Evolutionary conservation across 1,140 invertebrate genomes (phyloP).

Genomic region (Coptotermes formosanus): DNA sequence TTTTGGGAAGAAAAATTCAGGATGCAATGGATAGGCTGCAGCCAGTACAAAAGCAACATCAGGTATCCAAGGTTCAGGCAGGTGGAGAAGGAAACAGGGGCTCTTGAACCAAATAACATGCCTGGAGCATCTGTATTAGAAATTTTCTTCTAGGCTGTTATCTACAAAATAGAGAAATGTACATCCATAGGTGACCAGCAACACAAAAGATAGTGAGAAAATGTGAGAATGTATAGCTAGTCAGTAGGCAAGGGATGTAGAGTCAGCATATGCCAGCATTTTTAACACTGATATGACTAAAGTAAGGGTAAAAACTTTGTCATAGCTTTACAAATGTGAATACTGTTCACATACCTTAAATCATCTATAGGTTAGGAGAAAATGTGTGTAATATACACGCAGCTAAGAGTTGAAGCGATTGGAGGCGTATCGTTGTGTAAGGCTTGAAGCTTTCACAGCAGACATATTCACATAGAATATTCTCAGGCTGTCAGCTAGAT

Average conservation of each 20-base stretch:
- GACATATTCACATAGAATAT: no score
- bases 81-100: background rate
- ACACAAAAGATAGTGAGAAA: background rate
- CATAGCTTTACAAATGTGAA: background rate
- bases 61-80: background rate
- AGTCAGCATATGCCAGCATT: background rate
- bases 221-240: background rate
- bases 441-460: no score
- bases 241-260: background rate
- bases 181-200: background rate
- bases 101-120: background rate
- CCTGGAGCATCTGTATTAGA: background rate
- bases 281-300: background rate
- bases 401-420: background rate
- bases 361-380: background rate
- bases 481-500: no score
- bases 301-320: background rate
- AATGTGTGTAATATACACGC: background rate
- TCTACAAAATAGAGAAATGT: background rate
- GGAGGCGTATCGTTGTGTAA: background rate
- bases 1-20: slow-evolving; percentile 32
- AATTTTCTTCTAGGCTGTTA: slow-evolving; percentile 7
- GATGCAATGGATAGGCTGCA: slow-evolving; percentile 33
- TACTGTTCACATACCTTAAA: background rate
- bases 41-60: background rate